Evolutionary conservation across 2,113 vertebrate genomes (phyloP).

Genomic region (Felis catus): F.catus_Fca126_mat1.0 CM031426.1:26728001-26728500

Average conservation of each 20-base stretch:
- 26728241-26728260: not conserved
- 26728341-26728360: not conserved
- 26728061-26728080: not conserved
- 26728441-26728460: not conserved
- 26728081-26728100: not conserved
- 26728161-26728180: not conserved
- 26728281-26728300: not conserved
- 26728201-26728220: accelerated
- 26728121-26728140: not conserved
- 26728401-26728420: not conserved
- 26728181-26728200: not conserved
- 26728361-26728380: not conserved
- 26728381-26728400: not conserved
- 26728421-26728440: not conserved
- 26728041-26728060: not conserved
- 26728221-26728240: not conserved
- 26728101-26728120: not conserved
- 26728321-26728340: not conserved
- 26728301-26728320: not conserved
- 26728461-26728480: not conserved
- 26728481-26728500: no score
- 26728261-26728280: not conserved
- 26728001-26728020: not conserved
- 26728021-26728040: not conserved
- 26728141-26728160: not conserved